phyloP scores from a whole-genome alignment of 2,797 vertebrate genomes.

The Pyrrhura leucotis region DNA sequence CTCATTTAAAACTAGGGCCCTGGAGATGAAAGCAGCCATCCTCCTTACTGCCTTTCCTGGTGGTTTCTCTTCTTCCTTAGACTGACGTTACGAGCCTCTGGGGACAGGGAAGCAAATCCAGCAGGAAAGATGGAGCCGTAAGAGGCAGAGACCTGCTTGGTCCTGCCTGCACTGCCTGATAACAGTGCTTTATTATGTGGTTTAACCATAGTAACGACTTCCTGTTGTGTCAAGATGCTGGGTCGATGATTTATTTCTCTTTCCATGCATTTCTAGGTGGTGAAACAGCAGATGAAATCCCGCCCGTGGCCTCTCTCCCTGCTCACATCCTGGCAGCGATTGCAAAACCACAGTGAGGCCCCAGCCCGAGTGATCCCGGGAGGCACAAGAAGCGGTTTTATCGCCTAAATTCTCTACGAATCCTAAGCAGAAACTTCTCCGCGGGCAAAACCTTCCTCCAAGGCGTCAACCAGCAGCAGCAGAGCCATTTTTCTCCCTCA shows the following conservation, averaged over 20 bases:
- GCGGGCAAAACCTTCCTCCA: not conserved
- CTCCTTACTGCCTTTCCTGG: not conserved
- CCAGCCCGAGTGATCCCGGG: no score
- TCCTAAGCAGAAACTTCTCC: not conserved
- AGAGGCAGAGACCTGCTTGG: not conserved
- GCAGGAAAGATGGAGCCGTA: not conserved
- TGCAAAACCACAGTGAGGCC: no score
- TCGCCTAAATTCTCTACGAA: not conserved
- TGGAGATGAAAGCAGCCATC: rapidly evolving
- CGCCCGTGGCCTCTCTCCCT: not conserved
- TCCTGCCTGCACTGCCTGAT: not conserved
- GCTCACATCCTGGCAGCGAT: no score
- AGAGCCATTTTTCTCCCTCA: not conserved
- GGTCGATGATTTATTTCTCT: not conserved
- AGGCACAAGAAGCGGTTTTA: not conserved
- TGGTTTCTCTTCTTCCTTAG: not conserved
- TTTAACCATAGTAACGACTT: not conserved
- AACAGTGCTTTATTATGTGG: not conserved
- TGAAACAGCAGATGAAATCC: not conserved
- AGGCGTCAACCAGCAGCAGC: not conserved
- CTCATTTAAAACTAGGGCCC: not conserved
- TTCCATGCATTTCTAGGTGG: not conserved
- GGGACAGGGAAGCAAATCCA: not conserved
- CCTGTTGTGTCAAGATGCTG: not conserved
- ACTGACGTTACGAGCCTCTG: rapidly evolving